Evolutionary conservation across 2,797 vertebrate genomes (phyloP).

Genomic region (Pelodytes ibericus): DNA sequence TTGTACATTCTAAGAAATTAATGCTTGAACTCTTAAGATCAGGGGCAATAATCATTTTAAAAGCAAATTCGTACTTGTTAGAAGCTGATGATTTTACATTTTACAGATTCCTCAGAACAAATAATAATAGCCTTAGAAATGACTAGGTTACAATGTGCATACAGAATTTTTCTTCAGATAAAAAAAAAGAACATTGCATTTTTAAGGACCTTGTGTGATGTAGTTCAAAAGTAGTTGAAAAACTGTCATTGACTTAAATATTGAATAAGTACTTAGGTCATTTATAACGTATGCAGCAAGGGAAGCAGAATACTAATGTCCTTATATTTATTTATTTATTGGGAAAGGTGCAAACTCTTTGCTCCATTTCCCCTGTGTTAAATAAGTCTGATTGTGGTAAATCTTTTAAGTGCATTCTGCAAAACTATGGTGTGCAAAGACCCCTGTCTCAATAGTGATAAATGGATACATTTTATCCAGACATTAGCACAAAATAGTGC

Average conservation of each 20-base stretch:
- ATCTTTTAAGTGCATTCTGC: too few species aligned
- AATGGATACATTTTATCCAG: too few species aligned
- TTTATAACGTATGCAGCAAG: neutral
- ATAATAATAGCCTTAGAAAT: conserved; percentile 22
- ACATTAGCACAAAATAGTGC: too few species aligned
- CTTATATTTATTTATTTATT: too few species aligned
- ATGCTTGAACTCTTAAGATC: neutral
- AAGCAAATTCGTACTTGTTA: conserved; percentile 1
- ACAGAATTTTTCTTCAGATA: conserved; percentile 2
- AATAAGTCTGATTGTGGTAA: too few species aligned
- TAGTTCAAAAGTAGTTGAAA: neutral
- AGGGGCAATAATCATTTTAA: neutral
- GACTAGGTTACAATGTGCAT: conserved; percentile 18
- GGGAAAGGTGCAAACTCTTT: too few species aligned
- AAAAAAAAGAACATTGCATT: conserved; percentile 18
- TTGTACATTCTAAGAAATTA: neutral
- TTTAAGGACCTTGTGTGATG: conserved; percentile 10
- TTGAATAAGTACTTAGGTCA: conserved; percentile 15
- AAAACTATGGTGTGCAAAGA: too few species aligned
- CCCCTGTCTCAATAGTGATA: too few species aligned
- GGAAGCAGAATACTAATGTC: too few species aligned
- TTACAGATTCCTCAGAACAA: neutral
- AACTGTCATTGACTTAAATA: conserved; percentile 20
- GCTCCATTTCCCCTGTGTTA: too few species aligned
- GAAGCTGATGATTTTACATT: neutral